phyloP scores from a whole-genome alignment of 2,113 vertebrate species.

The Picathartes gymnocephalus region DNA sequence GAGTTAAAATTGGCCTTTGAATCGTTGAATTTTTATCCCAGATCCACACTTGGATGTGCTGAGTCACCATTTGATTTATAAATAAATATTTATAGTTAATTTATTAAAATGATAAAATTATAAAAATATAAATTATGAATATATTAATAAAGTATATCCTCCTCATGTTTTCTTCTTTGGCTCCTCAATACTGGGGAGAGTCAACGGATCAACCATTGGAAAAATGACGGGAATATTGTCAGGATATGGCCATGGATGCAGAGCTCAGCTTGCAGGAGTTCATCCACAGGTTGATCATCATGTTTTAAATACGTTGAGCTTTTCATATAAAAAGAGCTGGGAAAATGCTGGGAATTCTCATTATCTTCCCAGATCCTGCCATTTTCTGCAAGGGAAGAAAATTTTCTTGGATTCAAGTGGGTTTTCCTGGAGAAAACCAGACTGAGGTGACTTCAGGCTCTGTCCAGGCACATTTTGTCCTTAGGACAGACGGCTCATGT shows the following conservation, averaged over 20 bases:
- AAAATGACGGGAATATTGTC: not conserved
- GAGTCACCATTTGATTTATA: not conserved
- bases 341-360: not conserved
- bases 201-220: not conserved
- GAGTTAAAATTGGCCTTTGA: not conserved
- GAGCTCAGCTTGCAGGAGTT: not conserved
- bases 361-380: not conserved
- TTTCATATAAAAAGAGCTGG: not conserved
- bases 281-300: not conserved
- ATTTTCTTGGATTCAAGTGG: not conserved
- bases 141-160: not conserved
- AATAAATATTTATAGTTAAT: too few relatives aligned
- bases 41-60: not conserved
- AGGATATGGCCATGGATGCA: not conserved
- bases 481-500: not conserved
- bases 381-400: not conserved
- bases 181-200: not conserved
- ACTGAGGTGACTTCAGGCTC: not conserved
- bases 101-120: not conserved
- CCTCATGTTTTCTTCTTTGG: not conserved
- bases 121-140: not conserved
- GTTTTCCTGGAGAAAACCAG: not conserved
- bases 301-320: not conserved
- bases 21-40: not conserved
- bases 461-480: not conserved